Base-by-base conservation (phyloP, 2,888 invertebrate species). In the Labia minor region DNA sequence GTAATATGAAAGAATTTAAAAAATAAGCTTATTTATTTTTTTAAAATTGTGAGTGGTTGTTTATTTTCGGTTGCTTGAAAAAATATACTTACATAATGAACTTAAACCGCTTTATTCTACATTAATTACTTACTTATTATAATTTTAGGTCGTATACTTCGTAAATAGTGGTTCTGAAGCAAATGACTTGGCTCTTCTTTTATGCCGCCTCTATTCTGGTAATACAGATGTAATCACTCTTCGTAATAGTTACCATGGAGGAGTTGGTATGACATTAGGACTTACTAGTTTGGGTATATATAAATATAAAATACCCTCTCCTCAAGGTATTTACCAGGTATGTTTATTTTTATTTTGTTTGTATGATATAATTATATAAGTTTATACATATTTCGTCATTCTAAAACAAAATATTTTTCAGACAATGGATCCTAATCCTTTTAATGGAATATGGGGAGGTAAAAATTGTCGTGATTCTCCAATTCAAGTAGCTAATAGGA, bases 101-200 rank as follows among this genome's bases (percentile, higher is more conserved):
- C n/a, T n/a, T n/a, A n/a, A n/a, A n/a, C n/a, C n/a, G n/a, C n/a
- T n/a, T n/a, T n/a, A n/a, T n/a, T n/a, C n/a, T n/a, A n/a, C n/a
- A n/a, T n/a, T n/a, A n/a, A n/a, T n/a, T n/a, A n/a, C n/a, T n/a
- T n/a, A n/a, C n/a, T n/a, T n/a, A n/a, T n/a, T n/a, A n/a, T n/a
- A n/a, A n/a, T 75, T 74, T 18, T 75, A 92, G 91, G 89, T 91
- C 21, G 90, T 92, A 1, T 96, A 95, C 75, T 86, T 97, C 73
- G 91, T 94, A 1, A 98, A 98, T 78, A 97, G 96, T 74, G 98
- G 98, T 0, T 92, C 95, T 3, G 98, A 99, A 79, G 97, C 98
- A 0, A 98, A 97, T 75, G 98, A 99, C 76, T 80, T 99, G 68
- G 98, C 98, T 0, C 82, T 92, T 71, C 76, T 95, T 26, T 82